These are phyloP conservation scores for Gandaritis pyraliata DNA, from an alignment of 2,888 invertebrate species.

Conservation along the genomic window DNA sequence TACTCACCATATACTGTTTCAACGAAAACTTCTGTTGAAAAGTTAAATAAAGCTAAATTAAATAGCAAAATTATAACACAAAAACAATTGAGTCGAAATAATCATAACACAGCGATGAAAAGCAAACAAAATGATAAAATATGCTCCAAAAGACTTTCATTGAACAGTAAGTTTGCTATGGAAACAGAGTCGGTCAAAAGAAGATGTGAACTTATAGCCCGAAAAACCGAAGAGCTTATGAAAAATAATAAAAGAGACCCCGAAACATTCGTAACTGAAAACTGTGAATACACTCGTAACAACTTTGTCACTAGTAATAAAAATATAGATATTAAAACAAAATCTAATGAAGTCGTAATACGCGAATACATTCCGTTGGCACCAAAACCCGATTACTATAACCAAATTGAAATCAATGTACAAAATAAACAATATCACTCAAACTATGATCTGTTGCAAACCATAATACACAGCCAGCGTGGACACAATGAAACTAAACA, in stretches of 20 bases:
- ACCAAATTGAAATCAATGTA: not conserved
- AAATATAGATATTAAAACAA: constrained; percentile 41
- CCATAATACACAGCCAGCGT: constrained; percentile 53
- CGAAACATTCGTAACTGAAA: constrained; percentile 42
- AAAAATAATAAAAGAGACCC: constrained; percentile 35
- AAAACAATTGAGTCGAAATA: constrained; percentile 19
- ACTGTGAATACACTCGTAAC: constrained; percentile 32
- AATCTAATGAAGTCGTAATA: constrained; percentile 45
- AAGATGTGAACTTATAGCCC: constrained; percentile 45
- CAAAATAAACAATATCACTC: constrained; percentile 48
- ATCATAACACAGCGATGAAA: constrained; percentile 12
- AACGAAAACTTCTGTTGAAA: not conserved
- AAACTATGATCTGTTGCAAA: constrained; percentile 65
- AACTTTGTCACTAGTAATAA: constrained; percentile 39
- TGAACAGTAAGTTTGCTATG: constrained; percentile 44
- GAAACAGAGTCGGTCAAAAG: constrained; percentile 45
- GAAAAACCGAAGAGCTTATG: constrained; percentile 39
- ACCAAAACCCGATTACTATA: constrained; percentile 19
- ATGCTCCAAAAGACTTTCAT: constrained; percentile 28
- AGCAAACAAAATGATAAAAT: constrained; percentile 11
- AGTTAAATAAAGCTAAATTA: not conserved
- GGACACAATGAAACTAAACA: constrained; percentile 10
- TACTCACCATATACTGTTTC: not conserved
- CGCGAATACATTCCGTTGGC: constrained; percentile 38
- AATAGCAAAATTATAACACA: constrained; percentile 17